These are phyloP conservation scores for Oryzias sinensis DNA, from an alignment of 2,797 vertebrate genomes.

Conservation along the genomic window DNA sequence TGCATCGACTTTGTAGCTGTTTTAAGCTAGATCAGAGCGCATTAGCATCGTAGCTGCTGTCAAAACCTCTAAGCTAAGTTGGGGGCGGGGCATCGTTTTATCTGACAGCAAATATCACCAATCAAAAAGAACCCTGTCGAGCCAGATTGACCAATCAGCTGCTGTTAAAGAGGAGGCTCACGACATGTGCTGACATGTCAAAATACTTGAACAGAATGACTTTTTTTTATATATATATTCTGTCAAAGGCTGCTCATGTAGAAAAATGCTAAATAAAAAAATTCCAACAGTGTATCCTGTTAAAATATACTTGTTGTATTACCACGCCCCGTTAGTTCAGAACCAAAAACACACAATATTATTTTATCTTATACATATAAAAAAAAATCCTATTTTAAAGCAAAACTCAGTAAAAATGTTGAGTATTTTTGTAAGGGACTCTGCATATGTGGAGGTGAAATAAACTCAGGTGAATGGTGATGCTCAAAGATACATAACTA, in stretches of 20 bases:
- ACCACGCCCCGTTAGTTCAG: no score
- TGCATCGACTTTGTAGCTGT: neutral
- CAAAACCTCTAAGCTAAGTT: constrained; percentile 24
- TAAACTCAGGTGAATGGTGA: neutral
- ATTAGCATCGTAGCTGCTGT: constrained; percentile 60
- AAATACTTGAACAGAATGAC: no score
- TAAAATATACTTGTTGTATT: no score
- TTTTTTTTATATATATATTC: no score
- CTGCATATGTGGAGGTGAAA: neutral
- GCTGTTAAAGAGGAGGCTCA: neutral
- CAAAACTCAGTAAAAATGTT: neutral
- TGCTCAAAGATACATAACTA: neutral
- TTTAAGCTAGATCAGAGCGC: constrained; percentile 30
- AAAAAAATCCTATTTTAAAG: no score
- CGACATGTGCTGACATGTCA: no score
- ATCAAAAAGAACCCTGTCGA: constrained; percentile 1
- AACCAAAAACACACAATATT: no score
- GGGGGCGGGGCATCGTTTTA: constrained; percentile 14
- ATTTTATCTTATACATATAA: no score
- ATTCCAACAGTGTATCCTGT: no score
- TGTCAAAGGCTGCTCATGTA: no score
- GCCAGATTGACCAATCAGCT: constrained; percentile 21
- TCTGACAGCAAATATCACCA: constrained; percentile 12
- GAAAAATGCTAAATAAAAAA: no score
- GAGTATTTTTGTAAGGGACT: neutral